These are phyloP conservation scores for Mus musculus DNA, from an alignment of 2,113 vertebrate species.

Conservation along the genomic window GRCm39 chr5:52985001-52985500, in stretches of 20 bases:
- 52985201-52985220: neutral
- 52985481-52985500: neutral
- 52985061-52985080: neutral
- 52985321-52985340: neutral
- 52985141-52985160: neutral
- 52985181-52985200: neutral
- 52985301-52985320: neutral
- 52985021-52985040: neutral
- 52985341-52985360: neutral
- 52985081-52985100: neutral
- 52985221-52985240: neutral
- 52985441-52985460: neutral
- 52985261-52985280: neutral
- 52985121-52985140: neutral
- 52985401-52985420: neutral
- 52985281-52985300: neutral
- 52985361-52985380: neutral
- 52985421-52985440: neutral
- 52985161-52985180: neutral
- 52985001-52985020: neutral
- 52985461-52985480: neutral
- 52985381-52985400: neutral
- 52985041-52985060: neutral
- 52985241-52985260: neutral
- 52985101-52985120: neutral